A percentile compares a stretch with the other conserved stretches of the same genome.
Conservation (phyloP, 2,888 invertebrate species). For the Kryphioiulus occultus region DNA sequence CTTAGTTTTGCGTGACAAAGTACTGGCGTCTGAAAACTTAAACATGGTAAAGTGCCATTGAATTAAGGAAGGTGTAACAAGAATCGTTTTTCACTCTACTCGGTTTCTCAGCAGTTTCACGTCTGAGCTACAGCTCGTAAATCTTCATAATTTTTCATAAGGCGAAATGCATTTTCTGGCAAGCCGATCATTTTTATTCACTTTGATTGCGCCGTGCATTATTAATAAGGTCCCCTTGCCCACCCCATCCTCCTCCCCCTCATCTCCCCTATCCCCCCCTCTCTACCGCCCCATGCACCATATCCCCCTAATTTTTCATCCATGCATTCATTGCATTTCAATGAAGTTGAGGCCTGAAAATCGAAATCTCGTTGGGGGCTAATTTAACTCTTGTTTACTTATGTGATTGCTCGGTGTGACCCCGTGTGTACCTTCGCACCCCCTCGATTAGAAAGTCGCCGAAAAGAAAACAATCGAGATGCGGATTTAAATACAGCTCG, state of each 20-base stretch:
- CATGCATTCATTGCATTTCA: slow-evolving; percentile 10
- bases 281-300: not conserved
- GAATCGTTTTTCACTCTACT: slow-evolving; percentile 11
- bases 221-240: slow-evolving; percentile 28
- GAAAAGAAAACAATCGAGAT: slow-evolving; percentile 31
- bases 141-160: slow-evolving; percentile 40
- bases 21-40: not conserved
- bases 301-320: slow-evolving; percentile 28
- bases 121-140: not conserved
- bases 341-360: slow-evolving; percentile 15
- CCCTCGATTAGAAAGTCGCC: slow-evolving; percentile 39
- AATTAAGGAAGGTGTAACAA: slow-evolving; percentile 17
- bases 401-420: slow-evolving; percentile 47
- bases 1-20: not conserved
- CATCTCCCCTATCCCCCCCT: not conserved
- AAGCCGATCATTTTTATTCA: slow-evolving; percentile 40
- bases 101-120: not conserved
- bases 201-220: slow-evolving; percentile 36
- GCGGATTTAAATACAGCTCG: slow-evolving; percentile 32
- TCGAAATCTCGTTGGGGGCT: slow-evolving; percentile 47
- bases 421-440: slow-evolving; percentile 40
- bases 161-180: slow-evolving; percentile 33
- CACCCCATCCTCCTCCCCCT: not conserved
- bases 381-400: slow-evolving; percentile 49
- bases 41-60: slow-evolving; percentile 12